Evolutionary conservation across 2,113 vertebrate species (phyloP).

Genomic region (Sialia sialis): DNA sequence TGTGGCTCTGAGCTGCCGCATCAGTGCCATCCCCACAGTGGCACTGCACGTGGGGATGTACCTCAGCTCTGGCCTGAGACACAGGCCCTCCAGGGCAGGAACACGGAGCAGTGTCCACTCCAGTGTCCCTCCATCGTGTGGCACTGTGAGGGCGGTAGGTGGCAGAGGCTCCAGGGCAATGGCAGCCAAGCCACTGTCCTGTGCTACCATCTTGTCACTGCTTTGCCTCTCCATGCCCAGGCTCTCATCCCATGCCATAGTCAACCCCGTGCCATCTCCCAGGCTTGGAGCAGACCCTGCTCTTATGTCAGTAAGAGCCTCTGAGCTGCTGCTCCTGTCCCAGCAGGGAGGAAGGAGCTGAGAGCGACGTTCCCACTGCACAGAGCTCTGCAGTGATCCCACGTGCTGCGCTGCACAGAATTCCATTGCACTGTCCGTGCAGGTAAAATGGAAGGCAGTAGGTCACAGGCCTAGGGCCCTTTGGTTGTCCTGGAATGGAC

Average conservation of each 20-base stretch:
- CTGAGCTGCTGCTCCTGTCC: neutral
- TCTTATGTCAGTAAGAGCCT: neutral
- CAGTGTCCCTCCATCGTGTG: fast-evolving
- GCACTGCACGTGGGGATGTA: fast-evolving
- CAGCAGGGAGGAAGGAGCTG: fast-evolving
- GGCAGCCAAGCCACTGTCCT: neutral
- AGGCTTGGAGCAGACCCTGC: neutral
- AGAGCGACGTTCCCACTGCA: fast-evolving
- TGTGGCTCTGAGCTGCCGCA: fast-evolving
- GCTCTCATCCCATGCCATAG: conserved; percentile 62
- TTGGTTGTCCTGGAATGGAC: neutral
- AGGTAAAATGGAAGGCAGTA: neutral
- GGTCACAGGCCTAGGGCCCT: neutral
- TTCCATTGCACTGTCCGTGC: fast-evolving
- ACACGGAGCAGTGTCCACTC: fast-evolving
- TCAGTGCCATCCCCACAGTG: fast-evolving
- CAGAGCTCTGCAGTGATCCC: neutral
- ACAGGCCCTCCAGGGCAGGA: neutral
- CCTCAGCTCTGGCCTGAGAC: neutral
- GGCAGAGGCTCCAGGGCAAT: neutral
- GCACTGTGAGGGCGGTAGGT: neutral
- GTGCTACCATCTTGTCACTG: conserved; percentile 26
- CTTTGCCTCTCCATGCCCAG: conserved; percentile 60
- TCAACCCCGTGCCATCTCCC: neutral
- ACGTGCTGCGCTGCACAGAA: neutral